Conservation (phyloP, 2,113 vertebrate genomes). For the Pagrus major region DNA sequence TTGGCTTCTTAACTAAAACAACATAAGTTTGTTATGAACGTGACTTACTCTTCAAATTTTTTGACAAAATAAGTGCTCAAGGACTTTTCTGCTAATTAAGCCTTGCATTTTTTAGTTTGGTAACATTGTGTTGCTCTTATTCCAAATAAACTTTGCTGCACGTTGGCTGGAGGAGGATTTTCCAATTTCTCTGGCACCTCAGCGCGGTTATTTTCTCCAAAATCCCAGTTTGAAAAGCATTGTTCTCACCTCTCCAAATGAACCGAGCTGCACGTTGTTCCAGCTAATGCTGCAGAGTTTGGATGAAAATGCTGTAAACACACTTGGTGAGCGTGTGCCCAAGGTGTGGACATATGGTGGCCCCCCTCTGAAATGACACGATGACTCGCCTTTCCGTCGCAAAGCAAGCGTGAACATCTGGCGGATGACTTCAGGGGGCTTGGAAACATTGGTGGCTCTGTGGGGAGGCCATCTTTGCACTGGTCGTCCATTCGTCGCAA, state of each 20-base stretch:
- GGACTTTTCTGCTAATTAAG: background rate
- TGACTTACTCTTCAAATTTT: no score
- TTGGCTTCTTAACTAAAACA: background rate
- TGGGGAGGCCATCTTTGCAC: constrained; percentile 39
- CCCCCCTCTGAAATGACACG: constrained; percentile 15
- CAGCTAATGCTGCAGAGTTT: background rate
- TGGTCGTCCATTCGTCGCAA: constrained; percentile 13
- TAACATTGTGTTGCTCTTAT: background rate
- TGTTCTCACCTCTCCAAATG: background rate
- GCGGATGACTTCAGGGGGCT: background rate
- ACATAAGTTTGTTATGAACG: no score
- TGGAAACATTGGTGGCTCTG: background rate
- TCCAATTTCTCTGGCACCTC: background rate
- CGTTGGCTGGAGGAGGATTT: background rate
- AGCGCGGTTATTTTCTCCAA: background rate
- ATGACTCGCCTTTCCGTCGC: background rate
- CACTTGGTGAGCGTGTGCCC: constrained; percentile 2
- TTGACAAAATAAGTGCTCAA: no score
- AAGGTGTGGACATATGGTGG: constrained; percentile 19
- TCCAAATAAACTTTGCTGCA: background rate
- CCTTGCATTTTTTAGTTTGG: no score
- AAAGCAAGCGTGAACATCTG: constrained; percentile 43
- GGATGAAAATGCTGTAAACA: background rate
- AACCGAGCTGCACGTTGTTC: background rate
- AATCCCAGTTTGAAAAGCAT: background rate